Conservation (phyloP, 2,888 invertebrate genomes). For the Dolichopus griseipennis region DNA sequence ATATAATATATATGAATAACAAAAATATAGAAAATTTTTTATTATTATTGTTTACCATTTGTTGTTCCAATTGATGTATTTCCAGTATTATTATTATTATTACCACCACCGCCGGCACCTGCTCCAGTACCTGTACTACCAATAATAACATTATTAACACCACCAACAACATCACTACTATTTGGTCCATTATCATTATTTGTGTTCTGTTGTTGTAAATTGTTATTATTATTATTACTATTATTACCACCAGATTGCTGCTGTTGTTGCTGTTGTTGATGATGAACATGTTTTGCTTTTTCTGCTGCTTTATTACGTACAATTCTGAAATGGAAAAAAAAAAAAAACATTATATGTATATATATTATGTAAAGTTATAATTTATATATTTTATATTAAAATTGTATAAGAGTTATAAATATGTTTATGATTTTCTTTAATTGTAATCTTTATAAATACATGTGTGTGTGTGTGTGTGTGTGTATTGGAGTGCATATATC, state of each 20-base stretch:
- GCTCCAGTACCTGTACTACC: conserved; percentile 26
- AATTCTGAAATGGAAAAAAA: conserved; percentile 57
- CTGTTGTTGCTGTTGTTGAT: conserved; percentile 58
- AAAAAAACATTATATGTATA: conserved; percentile 10
- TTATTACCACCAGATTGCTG: conserved; percentile 38
- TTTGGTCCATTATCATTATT: conserved; percentile 30
- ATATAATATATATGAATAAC: no score
- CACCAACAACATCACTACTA: conserved; percentile 19
- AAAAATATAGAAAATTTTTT: background rate
- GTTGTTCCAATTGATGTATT: conserved; percentile 11
- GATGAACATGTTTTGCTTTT: conserved; percentile 87
- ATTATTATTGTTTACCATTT: background rate
- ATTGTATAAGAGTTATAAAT: no score
- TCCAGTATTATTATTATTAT: conserved; percentile 13
- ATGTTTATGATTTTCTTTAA: no score
- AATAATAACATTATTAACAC: conserved; percentile 19
- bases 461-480: no score
- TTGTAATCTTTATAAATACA: no score
- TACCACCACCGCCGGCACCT: background rate
- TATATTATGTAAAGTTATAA: background rate
- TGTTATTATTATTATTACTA: conserved; percentile 3
- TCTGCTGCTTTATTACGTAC: conserved; percentile 96
- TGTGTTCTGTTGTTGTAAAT: background rate
- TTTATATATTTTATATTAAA: conserved; percentile 4
- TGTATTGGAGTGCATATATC: no score